These are phyloP conservation scores for Rostratula benghalensis DNA, from an alignment of 2,113 vertebrate species.

Conservation along the genomic window DNA sequence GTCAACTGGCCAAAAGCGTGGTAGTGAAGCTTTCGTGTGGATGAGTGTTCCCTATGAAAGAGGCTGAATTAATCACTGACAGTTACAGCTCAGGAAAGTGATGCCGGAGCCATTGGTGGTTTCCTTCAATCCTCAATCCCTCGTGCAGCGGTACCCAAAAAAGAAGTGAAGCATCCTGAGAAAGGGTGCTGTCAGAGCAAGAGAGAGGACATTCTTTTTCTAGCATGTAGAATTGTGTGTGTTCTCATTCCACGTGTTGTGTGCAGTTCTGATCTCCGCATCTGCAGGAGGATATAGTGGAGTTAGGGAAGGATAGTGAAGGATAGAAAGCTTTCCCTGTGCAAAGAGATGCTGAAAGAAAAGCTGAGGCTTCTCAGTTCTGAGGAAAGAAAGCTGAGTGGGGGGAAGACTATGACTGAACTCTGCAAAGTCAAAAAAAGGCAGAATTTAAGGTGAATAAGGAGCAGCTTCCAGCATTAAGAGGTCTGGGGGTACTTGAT, in stretches of 20 bases:
- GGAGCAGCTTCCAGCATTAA: background rate
- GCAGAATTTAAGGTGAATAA: background rate
- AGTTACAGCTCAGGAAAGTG: background rate
- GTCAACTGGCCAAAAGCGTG: background rate
- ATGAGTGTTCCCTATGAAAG: background rate
- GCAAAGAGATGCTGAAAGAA: background rate
- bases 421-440: background rate
- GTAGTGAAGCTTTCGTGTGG: background rate
- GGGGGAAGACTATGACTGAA: background rate
- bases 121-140: background rate
- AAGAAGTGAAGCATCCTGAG: background rate
- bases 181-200: background rate
- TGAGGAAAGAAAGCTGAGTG: background rate
- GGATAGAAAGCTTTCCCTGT: background rate
- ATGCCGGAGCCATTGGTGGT: background rate
- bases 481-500: background rate
- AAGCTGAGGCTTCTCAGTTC: background rate
- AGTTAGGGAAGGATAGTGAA: background rate
- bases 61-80: background rate
- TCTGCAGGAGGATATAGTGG: background rate
- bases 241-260: background rate
- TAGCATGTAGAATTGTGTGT: background rate
- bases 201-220: background rate
- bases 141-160: background rate
- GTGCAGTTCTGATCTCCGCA: background rate